Base-by-base conservation (phyloP, 2,113 vertebrate species). In the Bombycilla garrulus region DNA sequence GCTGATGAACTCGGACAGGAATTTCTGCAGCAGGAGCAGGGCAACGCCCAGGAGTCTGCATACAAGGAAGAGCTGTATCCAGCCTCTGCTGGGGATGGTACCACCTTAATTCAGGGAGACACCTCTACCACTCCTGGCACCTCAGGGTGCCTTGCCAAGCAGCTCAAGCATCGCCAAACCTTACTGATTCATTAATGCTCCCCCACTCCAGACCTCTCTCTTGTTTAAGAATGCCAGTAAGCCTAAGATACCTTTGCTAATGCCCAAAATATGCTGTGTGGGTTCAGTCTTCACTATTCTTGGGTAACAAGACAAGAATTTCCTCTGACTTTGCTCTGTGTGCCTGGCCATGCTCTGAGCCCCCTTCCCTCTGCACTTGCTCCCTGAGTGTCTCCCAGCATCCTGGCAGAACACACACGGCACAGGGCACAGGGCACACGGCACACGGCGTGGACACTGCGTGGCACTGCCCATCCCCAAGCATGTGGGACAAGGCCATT, bases 1-100 rank as follows among this genome's bases (percentile, higher is more conserved):
- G 26, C 81, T 90, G 66, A 65, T 60, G 81, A 72, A 33, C 66
- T 90, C 8, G 42, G 90, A 67, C 61, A 78, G 86, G 72, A 95
- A 82, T 90, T 91, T 60, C 73, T 89, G 86, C 29, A 6, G 62
- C 3, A 1, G 57, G 57, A 92, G 65, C 69, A 48, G 38, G 89
- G 23, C 42, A 44, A 91, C 5, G 1, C 92, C 86, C 66, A 71
- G 20, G 24, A 25, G 3, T 35, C 20, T 31, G 57, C 76, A 62
- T 25, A 29, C 0, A 4, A 62, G 73, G n/a, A 82, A 57, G 8
- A 35, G 66, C 40, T 5, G 1, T 9, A 40, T 51, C 56, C 81
- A 81, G 44, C 29, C 58, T 86, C 79, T 85, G 23, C 57, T 86
- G 47, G 26, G 33, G 26, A 65, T 33, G 11, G 19, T 19, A 29